Evolutionary conservation across 2,888 invertebrate species (phyloP).

Genomic region (Eulithis testata): DNA sequence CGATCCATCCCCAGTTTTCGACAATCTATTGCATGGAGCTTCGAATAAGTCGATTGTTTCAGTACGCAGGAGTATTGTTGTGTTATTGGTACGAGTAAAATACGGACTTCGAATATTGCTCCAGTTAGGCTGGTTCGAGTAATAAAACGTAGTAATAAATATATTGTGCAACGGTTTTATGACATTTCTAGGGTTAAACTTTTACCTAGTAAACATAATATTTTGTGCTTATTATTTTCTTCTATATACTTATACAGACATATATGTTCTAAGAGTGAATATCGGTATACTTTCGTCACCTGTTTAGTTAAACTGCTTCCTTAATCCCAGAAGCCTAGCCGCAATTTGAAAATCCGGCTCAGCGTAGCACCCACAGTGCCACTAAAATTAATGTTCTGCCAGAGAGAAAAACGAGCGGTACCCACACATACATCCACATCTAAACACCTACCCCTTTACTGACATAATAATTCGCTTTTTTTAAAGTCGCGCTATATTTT

Average conservation of each 20-base stretch:
- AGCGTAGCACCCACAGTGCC: conserved; percentile 72
- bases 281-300: conserved; percentile 17
- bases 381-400: conserved; percentile 83
- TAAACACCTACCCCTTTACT: conserved; percentile 54
- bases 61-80: conserved; percentile 45
- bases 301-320: conserved; percentile 59
- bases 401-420: conserved; percentile 80
- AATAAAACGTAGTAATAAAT: conserved; percentile 29
- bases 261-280: neutral
- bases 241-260: no score
- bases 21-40: conserved; percentile 60
- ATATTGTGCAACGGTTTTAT: conserved; percentile 19
- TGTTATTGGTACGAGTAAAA: conserved; percentile 44
- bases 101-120: conserved; percentile 50
- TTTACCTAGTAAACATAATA: no score
- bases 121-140: conserved; percentile 41
- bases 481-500: conserved; percentile 7
- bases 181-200: neutral
- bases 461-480: conserved; percentile 59
- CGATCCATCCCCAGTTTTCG: conserved; percentile 58
- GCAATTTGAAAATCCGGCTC: conserved; percentile 74
- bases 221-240: no score
- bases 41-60: conserved; percentile 55
- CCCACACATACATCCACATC: conserved; percentile 57
- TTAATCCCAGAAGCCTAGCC: conserved; percentile 69